Evolutionary conservation across 2,113 vertebrate species (phyloP).

Genomic region (Burhinus oedicnemus): DNA sequence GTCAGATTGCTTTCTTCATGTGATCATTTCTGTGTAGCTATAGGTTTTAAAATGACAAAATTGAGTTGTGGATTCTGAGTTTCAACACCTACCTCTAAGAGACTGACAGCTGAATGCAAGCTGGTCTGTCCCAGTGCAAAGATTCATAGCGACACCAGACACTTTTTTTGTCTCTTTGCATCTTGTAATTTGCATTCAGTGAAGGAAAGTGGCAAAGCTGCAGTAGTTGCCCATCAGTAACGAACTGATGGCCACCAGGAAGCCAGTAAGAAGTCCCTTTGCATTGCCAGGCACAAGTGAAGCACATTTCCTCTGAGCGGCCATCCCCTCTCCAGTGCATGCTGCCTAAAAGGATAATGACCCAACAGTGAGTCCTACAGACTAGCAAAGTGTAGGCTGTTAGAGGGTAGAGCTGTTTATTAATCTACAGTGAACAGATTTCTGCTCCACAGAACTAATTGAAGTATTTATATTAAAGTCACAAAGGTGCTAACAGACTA

Average conservation of each 20-base stretch:
- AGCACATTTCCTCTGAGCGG: neutral
- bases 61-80: neutral
- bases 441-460: neutral
- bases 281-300: neutral
- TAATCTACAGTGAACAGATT: neutral
- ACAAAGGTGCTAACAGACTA: neutral
- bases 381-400: neutral
- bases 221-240: neutral
- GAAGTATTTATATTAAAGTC: neutral
- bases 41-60: neutral
- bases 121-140: neutral
- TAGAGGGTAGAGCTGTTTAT: neutral
- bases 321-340: neutral
- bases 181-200: neutral
- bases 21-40: neutral
- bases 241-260: neutral
- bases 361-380: rapidly evolving
- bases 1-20: neutral
- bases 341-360: neutral
- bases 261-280: neutral
- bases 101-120: neutral
- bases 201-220: neutral
- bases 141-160: neutral
- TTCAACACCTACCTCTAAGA: neutral
- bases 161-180: neutral